phyloP scores from a whole-genome alignment of 2,797 vertebrate species.

The Tokudaia tokunoshimensis region DNA sequence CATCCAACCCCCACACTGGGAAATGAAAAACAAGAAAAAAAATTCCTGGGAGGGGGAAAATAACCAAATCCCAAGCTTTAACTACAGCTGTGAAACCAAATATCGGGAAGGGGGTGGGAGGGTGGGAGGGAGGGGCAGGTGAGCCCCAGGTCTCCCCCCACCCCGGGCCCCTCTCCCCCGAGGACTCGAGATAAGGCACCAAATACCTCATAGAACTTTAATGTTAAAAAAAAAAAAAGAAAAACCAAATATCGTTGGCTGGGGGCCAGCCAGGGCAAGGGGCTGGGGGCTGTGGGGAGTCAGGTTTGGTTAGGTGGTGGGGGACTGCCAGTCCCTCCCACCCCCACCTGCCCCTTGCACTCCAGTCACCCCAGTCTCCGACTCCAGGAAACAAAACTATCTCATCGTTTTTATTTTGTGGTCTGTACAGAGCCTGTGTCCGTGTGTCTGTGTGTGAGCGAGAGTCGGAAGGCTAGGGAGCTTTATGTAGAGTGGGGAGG shows the following conservation, averaged over 20 bases:
- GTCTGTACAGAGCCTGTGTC: constrained; percentile 84
- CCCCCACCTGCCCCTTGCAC: constrained; percentile 59
- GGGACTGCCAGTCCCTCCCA: constrained; percentile 52
- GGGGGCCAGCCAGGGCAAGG: constrained; percentile 85
- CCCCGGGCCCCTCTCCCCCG: constrained; percentile 87
- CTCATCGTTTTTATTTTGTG: constrained; percentile 86
- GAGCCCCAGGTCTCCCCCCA: constrained; percentile 87
- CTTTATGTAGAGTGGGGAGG: constrained; percentile 58
- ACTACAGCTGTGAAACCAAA: constrained; percentile 94
- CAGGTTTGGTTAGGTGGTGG: constrained; percentile 74
- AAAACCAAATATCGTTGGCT: constrained; percentile 95
- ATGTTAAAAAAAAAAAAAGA: constrained; percentile 95
- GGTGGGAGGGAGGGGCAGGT: constrained; percentile 74
- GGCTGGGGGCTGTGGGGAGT: constrained; percentile 73
- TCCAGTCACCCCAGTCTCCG: constrained; percentile 68
- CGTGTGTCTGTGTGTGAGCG: constrained; percentile 83
- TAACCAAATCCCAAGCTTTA: constrained; percentile 90
- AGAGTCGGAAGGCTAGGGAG: constrained; percentile 69
- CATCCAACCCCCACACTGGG: constrained; percentile 73
- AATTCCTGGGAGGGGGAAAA: constrained; percentile 85
- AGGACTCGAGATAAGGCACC: constrained; percentile 96
- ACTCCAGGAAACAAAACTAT: constrained; percentile 86
- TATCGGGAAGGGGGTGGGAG: constrained; percentile 85
- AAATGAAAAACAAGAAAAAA: constrained; percentile 80
- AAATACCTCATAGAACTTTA: constrained; percentile 97